These are phyloP conservation scores for Pachycephala philippinensis DNA, from an alignment of 2,113 vertebrate species.

Conservation along the genomic window DNA sequence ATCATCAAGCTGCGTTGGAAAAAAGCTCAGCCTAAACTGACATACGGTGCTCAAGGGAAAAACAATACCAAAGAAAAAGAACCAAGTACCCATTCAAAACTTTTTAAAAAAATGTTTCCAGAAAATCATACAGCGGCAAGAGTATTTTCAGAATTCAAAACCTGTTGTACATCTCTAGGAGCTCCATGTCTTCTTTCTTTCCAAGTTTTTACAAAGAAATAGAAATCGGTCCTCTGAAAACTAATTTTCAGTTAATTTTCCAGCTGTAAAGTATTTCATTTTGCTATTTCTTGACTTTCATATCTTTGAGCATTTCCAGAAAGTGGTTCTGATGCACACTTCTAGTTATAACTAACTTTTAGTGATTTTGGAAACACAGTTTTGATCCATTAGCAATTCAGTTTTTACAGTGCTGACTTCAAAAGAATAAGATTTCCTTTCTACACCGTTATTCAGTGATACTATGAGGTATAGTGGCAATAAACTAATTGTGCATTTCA, in stretches of 20 bases:
- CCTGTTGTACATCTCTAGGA: not conserved
- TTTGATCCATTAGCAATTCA: not conserved
- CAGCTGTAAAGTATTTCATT: not conserved
- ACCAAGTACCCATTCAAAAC: not conserved
- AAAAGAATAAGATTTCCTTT: not conserved
- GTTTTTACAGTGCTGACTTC: not conserved
- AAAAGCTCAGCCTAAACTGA: not conserved
- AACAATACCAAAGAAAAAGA: not conserved
- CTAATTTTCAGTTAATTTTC: not conserved
- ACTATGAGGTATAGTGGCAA: not conserved
- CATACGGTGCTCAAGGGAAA: not conserved
- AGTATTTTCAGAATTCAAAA: not conserved
- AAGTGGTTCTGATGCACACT: not conserved
- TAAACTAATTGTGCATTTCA: not conserved
- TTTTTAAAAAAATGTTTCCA: not conserved
- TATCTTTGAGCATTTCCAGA: not conserved
- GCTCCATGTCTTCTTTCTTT: not conserved
- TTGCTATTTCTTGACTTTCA: not conserved
- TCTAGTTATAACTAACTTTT: not conserved
- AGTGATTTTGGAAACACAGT: not conserved
- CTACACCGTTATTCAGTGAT: too few relatives aligned
- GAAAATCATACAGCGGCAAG: not conserved
- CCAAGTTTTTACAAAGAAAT: not conserved
- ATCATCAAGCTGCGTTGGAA: not conserved
- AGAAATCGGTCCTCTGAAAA: not conserved